Evolutionary conservation across 2,888 invertebrate genomes (phyloP), one percentile per base, ranked within the genome.

Genomic region (Dorcus hopei): DNA sequence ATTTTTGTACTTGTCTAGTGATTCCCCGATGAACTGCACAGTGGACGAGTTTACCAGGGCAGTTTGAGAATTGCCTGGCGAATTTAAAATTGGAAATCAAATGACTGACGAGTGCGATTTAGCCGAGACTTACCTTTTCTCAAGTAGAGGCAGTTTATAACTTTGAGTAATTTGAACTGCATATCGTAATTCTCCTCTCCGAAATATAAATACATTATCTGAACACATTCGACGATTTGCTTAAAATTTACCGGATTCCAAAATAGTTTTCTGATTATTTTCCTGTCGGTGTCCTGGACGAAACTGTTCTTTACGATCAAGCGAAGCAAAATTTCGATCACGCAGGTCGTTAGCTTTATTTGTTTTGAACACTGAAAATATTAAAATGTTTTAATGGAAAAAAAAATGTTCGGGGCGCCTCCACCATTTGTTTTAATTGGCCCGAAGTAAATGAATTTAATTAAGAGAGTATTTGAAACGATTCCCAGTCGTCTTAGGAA

Each of bases 241-340:
- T 60, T 64, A 45, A 68, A 67, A 51, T 65, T 61, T 38, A 51
- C 47, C 5, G 66, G 61, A 19, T 61, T 58, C 33, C 58, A 54
- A 41, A 68, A 63, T n/a, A 47, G 48, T 49, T 59, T 61, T 53
- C 65, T 58, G 14, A 63, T 61, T n/a, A 57, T 11, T 40, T 58
- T 63, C 16, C 63, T 59, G 38, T 68, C 67, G 16, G 33, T 49
- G 49, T 67, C 67, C 2, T 41, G 38, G 16, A 57, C 58, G 23
- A 59, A 40, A 9, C 40, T 55, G 49, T 65, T 68, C 53, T 62
- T 61, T 48, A 67, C 43, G 9, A 62, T 50, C 33, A 68, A 56
- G 41, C 63, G 66, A 33, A 61, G 62, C 38, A 68, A 52, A 26
- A 68, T 64, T 45, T 68, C 66, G 26, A 65, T 49, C 7, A 59